phyloP scores from a whole-genome alignment of 2,888 invertebrate genomes.

The Lottia scabra region DNA sequence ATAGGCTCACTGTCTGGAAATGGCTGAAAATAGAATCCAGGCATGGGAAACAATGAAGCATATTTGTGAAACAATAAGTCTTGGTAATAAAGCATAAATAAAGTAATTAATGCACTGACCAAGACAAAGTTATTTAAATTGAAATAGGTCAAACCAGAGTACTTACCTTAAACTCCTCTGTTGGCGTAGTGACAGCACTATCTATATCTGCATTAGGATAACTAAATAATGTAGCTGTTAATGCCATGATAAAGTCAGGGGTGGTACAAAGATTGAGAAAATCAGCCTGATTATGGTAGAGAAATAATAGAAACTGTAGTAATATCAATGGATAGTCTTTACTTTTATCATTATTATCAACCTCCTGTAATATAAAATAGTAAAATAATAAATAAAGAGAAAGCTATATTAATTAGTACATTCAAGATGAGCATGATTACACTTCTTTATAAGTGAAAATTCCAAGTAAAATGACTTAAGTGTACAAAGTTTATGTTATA shows the following conservation, averaged over 20 bases:
- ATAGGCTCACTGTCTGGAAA: constrained; percentile 64
- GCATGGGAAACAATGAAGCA: neutral
- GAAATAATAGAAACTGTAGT: constrained; percentile 87
- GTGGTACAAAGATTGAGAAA: constrained; percentile 93
- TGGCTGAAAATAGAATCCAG: constrained; percentile 53
- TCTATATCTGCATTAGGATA: constrained; percentile 56
- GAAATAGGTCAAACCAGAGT: no score
- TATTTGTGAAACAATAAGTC: no score
- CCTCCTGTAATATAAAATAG: constrained; percentile 17
- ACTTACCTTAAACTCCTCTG: constrained; percentile 70
- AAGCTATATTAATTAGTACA: no score
- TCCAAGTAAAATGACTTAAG: no score
- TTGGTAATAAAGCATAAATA: no score
- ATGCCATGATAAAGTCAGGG: constrained; percentile 86
- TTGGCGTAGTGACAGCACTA: constrained; percentile 66
- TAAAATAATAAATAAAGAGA: no score
- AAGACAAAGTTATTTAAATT: no score
- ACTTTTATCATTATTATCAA: constrained; percentile 35
- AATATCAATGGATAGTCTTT: constrained; percentile 71
- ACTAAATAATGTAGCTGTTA: constrained; percentile 87
- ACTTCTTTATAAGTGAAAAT: no score
- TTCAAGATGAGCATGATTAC: no score
- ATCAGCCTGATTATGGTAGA: constrained; percentile 95
- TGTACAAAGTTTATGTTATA: no score
- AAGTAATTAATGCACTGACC: no score